Percentiles rank a stretch among this genome's conserved stretches.
Evolutionary conservation across 37 sponge, comb jelly and placozoan genomes (phyloP).

Genomic region (Agelas oroides): DNA sequence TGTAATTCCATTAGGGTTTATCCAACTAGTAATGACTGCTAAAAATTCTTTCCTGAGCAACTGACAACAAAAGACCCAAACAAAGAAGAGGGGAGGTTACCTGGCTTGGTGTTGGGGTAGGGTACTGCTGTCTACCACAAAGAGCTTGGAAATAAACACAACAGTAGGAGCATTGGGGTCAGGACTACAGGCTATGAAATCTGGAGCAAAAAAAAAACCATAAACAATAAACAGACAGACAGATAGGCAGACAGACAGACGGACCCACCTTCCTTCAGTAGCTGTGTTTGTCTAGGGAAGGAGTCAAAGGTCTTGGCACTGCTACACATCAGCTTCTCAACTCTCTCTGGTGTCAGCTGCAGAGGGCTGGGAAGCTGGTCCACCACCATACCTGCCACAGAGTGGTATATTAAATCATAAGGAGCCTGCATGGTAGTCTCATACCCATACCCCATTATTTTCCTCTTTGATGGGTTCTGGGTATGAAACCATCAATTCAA

Average conservation of each 20-base stretch:
- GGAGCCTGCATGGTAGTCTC: too few relatives aligned
- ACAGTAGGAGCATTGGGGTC: slow-evolving; percentile 66
- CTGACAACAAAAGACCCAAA: too few relatives aligned
- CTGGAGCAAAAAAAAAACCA: slow-evolving; percentile 34
- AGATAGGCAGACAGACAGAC: not conserved
- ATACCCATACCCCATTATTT: too few relatives aligned
- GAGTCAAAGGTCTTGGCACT: slow-evolving; percentile 68
- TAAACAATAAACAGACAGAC: slow-evolving; percentile 18
- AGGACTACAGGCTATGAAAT: slow-evolving; percentile 74
- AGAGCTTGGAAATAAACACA: slow-evolving; percentile 93
- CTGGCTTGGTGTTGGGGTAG: slow-evolving; percentile 76
- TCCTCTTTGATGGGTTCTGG: too few relatives aligned
- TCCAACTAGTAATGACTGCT: too few relatives aligned
- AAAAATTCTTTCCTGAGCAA: too few relatives aligned
- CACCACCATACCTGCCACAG: slow-evolving; percentile 88
- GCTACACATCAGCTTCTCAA: slow-evolving; percentile 86
- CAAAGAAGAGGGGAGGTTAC: too few relatives aligned
- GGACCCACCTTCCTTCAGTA: slow-evolving; percentile 63
- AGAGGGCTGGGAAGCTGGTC: slow-evolving; percentile 84
- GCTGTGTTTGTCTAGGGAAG: slow-evolving; percentile 79
- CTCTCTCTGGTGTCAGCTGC: slow-evolving; percentile 71
- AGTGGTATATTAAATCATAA: too few relatives aligned
- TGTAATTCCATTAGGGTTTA: too few relatives aligned
- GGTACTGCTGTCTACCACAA: slow-evolving; percentile 50
- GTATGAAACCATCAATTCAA: too few relatives aligned